Evolutionary conservation across 2,888 invertebrate genomes (phyloP).

Genomic region (Meandrusa payeni): DNA sequence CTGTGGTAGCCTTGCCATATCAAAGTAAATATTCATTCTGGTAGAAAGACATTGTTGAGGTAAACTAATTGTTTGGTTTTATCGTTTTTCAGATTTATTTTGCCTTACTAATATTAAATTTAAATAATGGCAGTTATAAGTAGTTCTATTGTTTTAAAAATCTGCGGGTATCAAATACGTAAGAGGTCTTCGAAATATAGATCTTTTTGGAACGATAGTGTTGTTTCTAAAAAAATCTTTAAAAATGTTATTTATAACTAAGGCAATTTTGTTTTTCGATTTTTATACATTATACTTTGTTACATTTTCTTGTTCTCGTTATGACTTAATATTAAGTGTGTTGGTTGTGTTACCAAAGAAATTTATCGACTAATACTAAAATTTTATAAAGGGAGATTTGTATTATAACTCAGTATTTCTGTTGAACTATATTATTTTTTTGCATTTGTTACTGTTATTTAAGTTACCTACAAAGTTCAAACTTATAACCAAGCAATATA

Average conservation of each 20-base stretch:
- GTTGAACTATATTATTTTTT: conserved; percentile 49
- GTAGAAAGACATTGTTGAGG: conserved; percentile 20
- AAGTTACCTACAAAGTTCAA: conserved; percentile 76
- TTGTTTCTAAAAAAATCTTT: conserved; percentile 3
- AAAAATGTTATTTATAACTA: conserved; percentile 40
- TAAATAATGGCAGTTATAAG: conserved; percentile 25
- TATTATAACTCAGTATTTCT: conserved; percentile 61
- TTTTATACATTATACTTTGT: conserved; percentile 62
- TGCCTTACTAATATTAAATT: conserved; percentile 12
- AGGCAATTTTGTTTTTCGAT: conserved; percentile 53
- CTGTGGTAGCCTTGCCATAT: conserved; percentile 14
- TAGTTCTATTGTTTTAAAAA: conserved; percentile 5
- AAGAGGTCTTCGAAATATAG: conserved; percentile 1
- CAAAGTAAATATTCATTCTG: neutral
- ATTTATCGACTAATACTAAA: conserved; percentile 50
- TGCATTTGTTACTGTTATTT: conserved; percentile 69
- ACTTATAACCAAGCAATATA: conserved; percentile 62
- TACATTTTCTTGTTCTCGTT: conserved; percentile 75
- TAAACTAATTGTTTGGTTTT: conserved; percentile 19
- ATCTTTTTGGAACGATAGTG: conserved; percentile 9
- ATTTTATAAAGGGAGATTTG: conserved; percentile 43
- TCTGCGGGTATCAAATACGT: conserved; percentile 22
- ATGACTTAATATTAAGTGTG: conserved; percentile 70
- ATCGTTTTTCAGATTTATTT: conserved; percentile 14
- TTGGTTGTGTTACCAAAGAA: conserved; percentile 81